Evolutionary conservation across 2,888 invertebrate species (phyloP).

Genomic region (Pristionchus arcanus): DNA sequence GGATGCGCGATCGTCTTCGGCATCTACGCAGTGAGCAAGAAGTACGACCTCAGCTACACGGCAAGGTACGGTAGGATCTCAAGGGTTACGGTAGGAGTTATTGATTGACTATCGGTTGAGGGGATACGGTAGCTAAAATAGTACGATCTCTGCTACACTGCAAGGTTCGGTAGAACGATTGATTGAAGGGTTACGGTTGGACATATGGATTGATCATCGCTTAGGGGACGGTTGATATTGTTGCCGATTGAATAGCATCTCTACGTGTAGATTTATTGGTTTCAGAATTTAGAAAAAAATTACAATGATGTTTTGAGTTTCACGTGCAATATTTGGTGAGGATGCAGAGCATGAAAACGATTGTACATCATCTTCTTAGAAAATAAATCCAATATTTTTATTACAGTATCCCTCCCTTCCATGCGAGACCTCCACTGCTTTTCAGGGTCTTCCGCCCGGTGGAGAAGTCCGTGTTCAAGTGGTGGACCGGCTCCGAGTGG

Average conservation of each 20-base stretch:
- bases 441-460: constrained; percentile 53
- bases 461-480: constrained; percentile 51
- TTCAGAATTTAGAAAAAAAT: not conserved
- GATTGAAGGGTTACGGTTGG: too few species aligned
- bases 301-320: not conserved
- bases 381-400: not conserved
- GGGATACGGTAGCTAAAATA: not conserved
- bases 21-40: constrained; percentile 62
- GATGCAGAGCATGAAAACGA: too few species aligned
- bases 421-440: not conserved
- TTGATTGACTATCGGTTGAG: not conserved
- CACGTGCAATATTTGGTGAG: not conserved
- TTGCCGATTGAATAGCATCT: too few species aligned
- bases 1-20: constrained; percentile 58
- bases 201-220: too few species aligned
- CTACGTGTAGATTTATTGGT: not conserved
- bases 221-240: too few species aligned
- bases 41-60: constrained; percentile 62
- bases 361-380: not conserved
- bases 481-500: constrained; percentile 50
- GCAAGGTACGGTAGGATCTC: constrained; percentile 55
- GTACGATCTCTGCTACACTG: too few species aligned
- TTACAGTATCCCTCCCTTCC: not conserved
- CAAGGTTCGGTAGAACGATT: too few species aligned
- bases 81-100: not conserved